Evolutionary conservation across 2,888 invertebrate genomes (phyloP).

Genomic region (Euspilapteryx auroguttella): DNA sequence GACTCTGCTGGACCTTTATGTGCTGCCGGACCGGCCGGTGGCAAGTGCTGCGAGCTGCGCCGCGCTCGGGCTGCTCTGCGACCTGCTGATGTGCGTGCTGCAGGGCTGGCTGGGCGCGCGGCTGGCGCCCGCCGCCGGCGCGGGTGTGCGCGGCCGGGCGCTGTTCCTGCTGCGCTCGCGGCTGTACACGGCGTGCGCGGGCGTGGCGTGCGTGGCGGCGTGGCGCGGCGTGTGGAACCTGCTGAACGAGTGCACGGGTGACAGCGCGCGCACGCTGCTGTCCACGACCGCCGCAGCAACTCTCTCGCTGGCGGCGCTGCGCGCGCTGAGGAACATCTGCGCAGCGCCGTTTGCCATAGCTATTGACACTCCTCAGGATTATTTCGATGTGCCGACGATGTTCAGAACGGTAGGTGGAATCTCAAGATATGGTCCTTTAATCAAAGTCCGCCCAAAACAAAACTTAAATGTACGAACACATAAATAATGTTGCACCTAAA

Average conservation of each 20-base stretch:
- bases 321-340: slow-evolving; percentile 76
- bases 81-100: slow-evolving; percentile 68
- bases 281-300: slow-evolving; percentile 68
- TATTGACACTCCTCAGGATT: slow-evolving; percentile 74
- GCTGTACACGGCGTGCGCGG: slow-evolving; percentile 74
- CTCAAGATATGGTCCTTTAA: slow-evolving; percentile 6
- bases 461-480: too few relatives aligned
- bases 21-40: slow-evolving; percentile 64
- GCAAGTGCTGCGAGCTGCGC: slow-evolving; percentile 70
- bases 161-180: slow-evolving; percentile 72
- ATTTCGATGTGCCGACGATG: slow-evolving; percentile 85
- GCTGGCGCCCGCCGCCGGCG: slow-evolving; percentile 67
- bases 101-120: slow-evolving; percentile 63
- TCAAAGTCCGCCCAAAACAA: slow-evolving; percentile 1
- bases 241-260: slow-evolving; percentile 72
- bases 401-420: slow-evolving; percentile 77
- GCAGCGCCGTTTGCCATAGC: slow-evolving; percentile 81
- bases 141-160: too few relatives aligned
- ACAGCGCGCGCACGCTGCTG: slow-evolving; percentile 59
- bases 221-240: slow-evolving; percentile 86
- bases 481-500: too few relatives aligned
- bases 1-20: slow-evolving; percentile 74
- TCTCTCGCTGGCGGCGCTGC: slow-evolving; percentile 67
- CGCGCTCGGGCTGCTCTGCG: slow-evolving; percentile 69
- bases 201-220: slow-evolving; percentile 81